Base-by-base conservation (phyloP, 2,888 invertebrate genomes). In the Noctua fimbriata region DNA sequence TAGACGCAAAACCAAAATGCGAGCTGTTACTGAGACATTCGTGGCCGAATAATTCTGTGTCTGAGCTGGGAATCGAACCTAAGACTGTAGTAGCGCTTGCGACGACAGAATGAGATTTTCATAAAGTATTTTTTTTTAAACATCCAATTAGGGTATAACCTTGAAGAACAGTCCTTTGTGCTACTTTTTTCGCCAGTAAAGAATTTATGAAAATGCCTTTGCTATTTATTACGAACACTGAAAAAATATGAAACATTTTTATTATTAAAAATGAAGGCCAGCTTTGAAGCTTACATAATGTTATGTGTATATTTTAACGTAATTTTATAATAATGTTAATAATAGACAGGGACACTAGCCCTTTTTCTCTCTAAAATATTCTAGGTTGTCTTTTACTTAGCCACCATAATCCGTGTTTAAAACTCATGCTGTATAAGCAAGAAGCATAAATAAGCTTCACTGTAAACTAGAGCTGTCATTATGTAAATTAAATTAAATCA, bases 201-300 rank as follows among this genome's bases (percentile, higher is more conserved):
- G 28, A 66, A 85, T 41, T 70, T 49, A 85, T 52, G 14, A 58
- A 58, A 70, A 79, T 71, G n/a, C 47, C 28, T 85, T 80, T 60
- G 49, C 28, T 28, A 67, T 80, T 67, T 67, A 71, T 52, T 52
- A 79, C 41, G 16, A 14, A 36, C 16, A 49, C 24, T 60, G 21
- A 60, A 63, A 69, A 81, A 47, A 7, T 21, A 44, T n/a, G 9
- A 2, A n/a, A 32, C 0, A 24, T 10, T 18, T 60, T 52, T n/a
- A 14, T 32, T 32, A 14, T 49, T 36, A 36, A 44, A 65, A 66
- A 67, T 21, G 18, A 16, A 41, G 24, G 55, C 28, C 52, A 5
- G 47, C 16, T 60, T 60, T 49, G 32, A 82, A 32, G 55, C 28
- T 58, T 66, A 32, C 28, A 81, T 63, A 81, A 72, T 16, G 12